Percentiles rank a stretch among this genome's conserved stretches.
Conservation (phyloP, 2,797 vertebrate genomes). For the Hybognathus amarus region DNA sequence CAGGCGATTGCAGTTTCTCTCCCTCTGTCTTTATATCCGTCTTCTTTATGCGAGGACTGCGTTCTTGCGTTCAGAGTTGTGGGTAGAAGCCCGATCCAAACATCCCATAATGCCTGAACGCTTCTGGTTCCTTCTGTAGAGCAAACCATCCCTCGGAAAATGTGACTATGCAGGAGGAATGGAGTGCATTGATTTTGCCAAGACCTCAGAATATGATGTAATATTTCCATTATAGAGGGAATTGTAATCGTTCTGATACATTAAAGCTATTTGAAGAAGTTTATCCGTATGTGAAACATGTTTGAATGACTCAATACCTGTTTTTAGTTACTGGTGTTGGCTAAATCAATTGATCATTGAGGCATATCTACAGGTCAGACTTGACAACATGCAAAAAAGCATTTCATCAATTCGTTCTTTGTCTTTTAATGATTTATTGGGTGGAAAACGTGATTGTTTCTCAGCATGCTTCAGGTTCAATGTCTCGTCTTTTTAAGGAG, state of each 20-base stretch:
- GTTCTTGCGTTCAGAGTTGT: slow-evolving; percentile 61
- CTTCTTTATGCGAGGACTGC: slow-evolving; percentile 51
- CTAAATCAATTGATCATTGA: not conserved
- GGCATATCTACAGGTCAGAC: not conserved
- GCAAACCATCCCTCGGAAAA: slow-evolving; percentile 32
- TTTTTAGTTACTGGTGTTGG: not conserved
- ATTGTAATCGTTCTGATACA: not conserved
- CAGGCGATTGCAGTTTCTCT: slow-evolving; percentile 53
- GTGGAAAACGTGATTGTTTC: not conserved
- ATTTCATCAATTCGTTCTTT: too few species aligned
- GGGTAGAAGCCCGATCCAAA: slow-evolving; percentile 53
- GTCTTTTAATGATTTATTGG: not conserved
- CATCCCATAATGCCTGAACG: slow-evolving; percentile 49
- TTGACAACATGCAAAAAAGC: not conserved
- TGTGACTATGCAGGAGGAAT: slow-evolving; percentile 5
- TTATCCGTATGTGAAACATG: not conserved
- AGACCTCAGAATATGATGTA: slow-evolving; percentile 10
- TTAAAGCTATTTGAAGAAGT: not conserved
- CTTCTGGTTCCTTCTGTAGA: not conserved
- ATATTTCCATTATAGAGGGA: slow-evolving; percentile 1
- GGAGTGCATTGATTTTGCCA: slow-evolving; percentile 4
- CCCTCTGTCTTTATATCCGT: slow-evolving; percentile 44
- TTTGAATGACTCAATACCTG: not conserved
- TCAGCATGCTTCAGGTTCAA: too few species aligned
- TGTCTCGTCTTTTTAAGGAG: not conserved